Evolutionary conservation across 2,113 vertebrate species (phyloP).

Genomic region (Epinephelus cyanopodus): DNA sequence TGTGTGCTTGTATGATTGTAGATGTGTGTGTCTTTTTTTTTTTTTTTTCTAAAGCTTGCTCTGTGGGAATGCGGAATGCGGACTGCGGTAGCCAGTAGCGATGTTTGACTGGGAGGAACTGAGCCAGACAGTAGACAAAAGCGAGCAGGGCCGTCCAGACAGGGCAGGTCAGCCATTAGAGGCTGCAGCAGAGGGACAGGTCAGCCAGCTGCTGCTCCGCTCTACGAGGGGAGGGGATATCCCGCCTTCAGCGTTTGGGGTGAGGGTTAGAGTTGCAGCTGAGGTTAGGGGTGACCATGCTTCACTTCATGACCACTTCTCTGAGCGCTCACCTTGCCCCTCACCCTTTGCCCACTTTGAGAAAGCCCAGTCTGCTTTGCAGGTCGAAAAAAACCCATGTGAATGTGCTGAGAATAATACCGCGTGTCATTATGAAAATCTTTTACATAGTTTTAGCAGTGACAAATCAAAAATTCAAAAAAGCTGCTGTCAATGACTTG

Average conservation of each 20-base stretch:
- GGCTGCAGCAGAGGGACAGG: constrained; percentile 86
- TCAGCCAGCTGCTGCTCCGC: constrained; percentile 90
- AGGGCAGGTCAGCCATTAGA: constrained; percentile 89
- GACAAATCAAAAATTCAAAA: neutral
- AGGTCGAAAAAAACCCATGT: neutral
- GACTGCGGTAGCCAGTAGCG: constrained; percentile 63
- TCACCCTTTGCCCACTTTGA: constrained; percentile 11
- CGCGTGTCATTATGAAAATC: neutral
- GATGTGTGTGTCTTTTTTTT: constrained; percentile 17
- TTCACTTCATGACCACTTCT: constrained; percentile 81
- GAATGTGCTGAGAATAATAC: constrained; percentile 22
- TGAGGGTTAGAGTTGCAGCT: constrained; percentile 41
- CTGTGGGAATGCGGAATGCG: constrained; percentile 79
- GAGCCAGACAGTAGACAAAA: constrained; percentile 97
- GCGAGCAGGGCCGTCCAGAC: constrained; percentile 91
- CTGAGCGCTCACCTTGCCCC: constrained; percentile 58
- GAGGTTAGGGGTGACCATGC: constrained; percentile 84
- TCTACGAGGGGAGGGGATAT: constrained; percentile 61
- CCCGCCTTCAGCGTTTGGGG: constrained; percentile 39
- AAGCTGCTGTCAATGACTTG: neutral
- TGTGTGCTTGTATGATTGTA: neutral
- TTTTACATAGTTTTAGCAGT: neutral
- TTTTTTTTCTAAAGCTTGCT: constrained; percentile 44
- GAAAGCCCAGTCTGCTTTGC: constrained; percentile 13
- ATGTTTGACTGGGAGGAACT: constrained; percentile 86